phyloP scores from a whole-genome alignment of 2,888 invertebrate species.

The Ernsta delagoae region DNA sequence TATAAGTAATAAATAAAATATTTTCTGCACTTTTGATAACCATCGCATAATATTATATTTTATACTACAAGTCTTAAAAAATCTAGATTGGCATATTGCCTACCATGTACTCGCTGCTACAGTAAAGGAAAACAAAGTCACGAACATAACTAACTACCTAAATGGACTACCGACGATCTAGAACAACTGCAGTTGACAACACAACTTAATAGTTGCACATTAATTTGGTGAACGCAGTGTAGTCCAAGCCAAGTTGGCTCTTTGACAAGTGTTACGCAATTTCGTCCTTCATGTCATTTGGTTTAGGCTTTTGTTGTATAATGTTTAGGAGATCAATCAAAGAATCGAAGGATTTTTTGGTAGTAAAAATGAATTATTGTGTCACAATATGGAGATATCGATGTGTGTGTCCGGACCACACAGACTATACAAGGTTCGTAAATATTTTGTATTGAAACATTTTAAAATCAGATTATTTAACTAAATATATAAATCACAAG shows the following conservation, averaged over 20 bases:
- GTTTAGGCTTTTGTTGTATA: constrained; percentile 12
- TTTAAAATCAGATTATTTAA: no score
- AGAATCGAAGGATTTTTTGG: constrained; percentile 15
- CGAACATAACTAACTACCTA: background rate
- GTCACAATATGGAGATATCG: background rate
- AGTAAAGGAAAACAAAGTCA: constrained; percentile 4
- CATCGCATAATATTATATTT: no score
- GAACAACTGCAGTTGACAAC: constrained; percentile 26
- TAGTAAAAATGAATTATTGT: constrained; percentile 17
- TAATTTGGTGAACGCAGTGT: constrained; percentile 28
- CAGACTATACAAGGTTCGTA: background rate
- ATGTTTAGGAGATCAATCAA: constrained; percentile 14
- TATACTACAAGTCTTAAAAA: no score
- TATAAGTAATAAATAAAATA: no score
- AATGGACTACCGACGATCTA: constrained; percentile 8
- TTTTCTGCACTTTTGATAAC: no score
- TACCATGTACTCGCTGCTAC: no score
- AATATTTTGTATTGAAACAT: no score
- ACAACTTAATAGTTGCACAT: constrained; percentile 31
- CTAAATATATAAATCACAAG: no score
- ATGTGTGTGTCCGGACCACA: constrained; percentile 24
- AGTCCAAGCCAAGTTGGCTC: constrained; percentile 35
- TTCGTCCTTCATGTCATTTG: constrained; percentile 19
- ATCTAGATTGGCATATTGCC: constrained; percentile 1
- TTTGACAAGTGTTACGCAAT: constrained; percentile 35